Conservation (phyloP, 2,113 vertebrate species). For the Archocentrus centrarchus region DNA sequence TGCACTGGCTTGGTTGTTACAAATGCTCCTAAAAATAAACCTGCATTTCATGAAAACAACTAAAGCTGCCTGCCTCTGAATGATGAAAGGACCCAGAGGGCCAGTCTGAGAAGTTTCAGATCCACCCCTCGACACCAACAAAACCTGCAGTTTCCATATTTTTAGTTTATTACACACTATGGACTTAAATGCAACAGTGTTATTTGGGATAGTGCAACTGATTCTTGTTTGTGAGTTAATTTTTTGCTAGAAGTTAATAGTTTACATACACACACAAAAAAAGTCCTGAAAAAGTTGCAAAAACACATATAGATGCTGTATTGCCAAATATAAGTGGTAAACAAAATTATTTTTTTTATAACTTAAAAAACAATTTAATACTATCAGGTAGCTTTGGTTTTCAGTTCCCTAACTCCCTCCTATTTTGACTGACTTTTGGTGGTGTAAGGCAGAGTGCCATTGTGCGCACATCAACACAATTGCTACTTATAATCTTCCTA, state of each 20-base stretch:
- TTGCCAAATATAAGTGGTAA: too few relatives aligned
- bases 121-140: not conserved
- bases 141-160: not conserved
- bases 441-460: not conserved
- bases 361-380: not conserved
- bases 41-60: not conserved
- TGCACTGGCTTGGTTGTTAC: constrained; percentile 6
- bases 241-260: not conserved
- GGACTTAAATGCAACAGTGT: not conserved
- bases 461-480: not conserved
- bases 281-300: not conserved
- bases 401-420: not conserved
- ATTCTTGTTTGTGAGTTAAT: not conserved
- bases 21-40: constrained; percentile 39
- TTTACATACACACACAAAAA: too few relatives aligned
- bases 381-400: not conserved
- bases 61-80: not conserved
- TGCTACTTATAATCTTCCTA: not conserved
- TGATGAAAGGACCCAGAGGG: constrained; percentile 4
- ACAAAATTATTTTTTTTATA: too few relatives aligned
- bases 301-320: too few relatives aligned
- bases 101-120: constrained; percentile 1
- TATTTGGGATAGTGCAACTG: not conserved
- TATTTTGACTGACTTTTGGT: not conserved
- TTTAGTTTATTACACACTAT: not conserved